Evolutionary conservation across 2,797 vertebrate species (phyloP).

Genomic region (Synanceia verrucosa): DNA sequence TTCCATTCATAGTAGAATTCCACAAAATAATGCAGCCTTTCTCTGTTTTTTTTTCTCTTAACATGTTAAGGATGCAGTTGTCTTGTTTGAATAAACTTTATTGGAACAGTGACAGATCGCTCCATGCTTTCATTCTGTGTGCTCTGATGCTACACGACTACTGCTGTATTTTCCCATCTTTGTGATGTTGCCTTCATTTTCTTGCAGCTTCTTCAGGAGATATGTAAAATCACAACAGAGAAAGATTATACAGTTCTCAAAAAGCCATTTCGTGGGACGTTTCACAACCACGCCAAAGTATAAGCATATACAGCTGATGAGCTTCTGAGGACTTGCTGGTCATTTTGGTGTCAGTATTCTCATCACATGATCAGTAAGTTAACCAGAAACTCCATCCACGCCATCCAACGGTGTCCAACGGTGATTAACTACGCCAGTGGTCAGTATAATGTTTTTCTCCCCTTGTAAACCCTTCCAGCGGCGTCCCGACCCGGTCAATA

Average conservation of each 20-base stretch:
- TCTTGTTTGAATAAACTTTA: not conserved
- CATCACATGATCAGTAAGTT: not conserved
- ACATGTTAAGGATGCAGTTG: not conserved
- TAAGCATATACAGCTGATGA: not conserved
- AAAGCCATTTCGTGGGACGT: not conserved
- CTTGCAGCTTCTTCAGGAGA: not conserved
- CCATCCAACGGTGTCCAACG: slow-evolving; percentile 41
- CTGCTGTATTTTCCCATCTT: too few species aligned
- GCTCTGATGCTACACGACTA: too few species aligned
- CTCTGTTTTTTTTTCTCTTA: not conserved
- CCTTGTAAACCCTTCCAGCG: slow-evolving; percentile 68
- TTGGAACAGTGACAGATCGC: too few species aligned
- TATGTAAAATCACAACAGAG: not conserved
- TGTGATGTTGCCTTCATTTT: not conserved
- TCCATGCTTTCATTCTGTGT: too few species aligned
- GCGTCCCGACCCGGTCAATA: slow-evolving; percentile 64
- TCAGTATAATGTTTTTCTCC: slow-evolving; percentile 66
- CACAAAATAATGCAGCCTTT: not conserved
- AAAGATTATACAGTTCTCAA: not conserved
- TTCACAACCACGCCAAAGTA: not conserved
- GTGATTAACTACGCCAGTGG: slow-evolving; percentile 64
- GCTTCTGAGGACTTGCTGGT: not conserved
- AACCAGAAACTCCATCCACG: not conserved
- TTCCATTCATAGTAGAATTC: too few species aligned
- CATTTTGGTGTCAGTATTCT: not conserved